Evolutionary conservation across 2,113 vertebrate genomes (phyloP).

Genomic region (Cervus canadensis): DNA sequence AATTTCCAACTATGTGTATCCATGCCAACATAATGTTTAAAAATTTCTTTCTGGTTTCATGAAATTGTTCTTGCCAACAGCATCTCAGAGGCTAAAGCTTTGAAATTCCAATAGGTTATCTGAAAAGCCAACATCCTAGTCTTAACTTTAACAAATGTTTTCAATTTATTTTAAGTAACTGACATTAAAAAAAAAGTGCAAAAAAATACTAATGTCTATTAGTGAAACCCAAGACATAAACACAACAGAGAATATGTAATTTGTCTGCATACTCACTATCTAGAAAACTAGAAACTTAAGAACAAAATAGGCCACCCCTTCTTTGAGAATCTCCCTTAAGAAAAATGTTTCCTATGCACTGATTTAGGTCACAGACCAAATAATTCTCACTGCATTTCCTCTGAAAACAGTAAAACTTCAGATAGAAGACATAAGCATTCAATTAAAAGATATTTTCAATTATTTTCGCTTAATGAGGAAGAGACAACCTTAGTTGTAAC

Average conservation of each 20-base stretch:
- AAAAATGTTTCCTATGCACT: neutral
- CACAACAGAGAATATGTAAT: neutral
- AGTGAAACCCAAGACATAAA: neutral
- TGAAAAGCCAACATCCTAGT: neutral
- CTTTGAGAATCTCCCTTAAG: neutral
- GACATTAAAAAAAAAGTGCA: neutral
- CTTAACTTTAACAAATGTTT: conserved; percentile 48
- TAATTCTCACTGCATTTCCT: conserved; percentile 2
- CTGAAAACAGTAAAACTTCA: neutral
- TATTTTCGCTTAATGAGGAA: conserved; percentile 37
- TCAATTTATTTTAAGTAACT: conserved; percentile 40
- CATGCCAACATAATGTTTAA: neutral
- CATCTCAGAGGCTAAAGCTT: conserved; percentile 24
- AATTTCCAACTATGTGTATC: neutral
- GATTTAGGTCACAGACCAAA: neutral
- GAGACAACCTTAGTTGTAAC: neutral
- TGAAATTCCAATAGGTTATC: neutral
- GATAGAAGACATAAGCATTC: neutral
- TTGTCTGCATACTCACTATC: neutral
- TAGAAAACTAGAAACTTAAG: conserved; percentile 30
- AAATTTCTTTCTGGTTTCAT: conserved; percentile 18
- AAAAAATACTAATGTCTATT: conserved; percentile 11
- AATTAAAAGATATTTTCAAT: neutral
- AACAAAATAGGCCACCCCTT: neutral
- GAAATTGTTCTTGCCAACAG: conserved; percentile 9